Evolutionary conservation across 2,113 vertebrate genomes (phyloP), one percentile per base, ranked within the genome.

Genomic region (Petroica traversi): DNA sequence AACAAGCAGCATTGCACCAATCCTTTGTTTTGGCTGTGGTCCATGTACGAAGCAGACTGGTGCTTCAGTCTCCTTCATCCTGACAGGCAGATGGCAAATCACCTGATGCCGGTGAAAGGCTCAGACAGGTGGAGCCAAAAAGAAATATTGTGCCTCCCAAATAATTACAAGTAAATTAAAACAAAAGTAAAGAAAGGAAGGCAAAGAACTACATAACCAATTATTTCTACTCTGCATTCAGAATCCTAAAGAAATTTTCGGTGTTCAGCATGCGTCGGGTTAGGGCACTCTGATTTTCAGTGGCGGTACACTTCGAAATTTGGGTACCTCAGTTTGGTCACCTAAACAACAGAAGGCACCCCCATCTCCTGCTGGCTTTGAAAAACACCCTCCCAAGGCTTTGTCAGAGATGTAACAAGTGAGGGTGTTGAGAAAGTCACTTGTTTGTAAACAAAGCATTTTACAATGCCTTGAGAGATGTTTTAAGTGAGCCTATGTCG

Each of bases 371-470:
- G 55, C 48, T 74, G 48, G 45, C 34, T 84, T 63, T 84, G 52
- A 63, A 92, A 90, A 94, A 51, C 45, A 58, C 20, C 41, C 63
- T 94, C 40, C 59, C 36, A 86, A 74, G 86, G 48, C 64, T 94
- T 94, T 95, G 86, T 84, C 41, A 75, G 75, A 72, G 63, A 40
- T 48, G 82, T 68, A 93, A 88, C 59, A 92, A 93, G 81, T 52
- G 74, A 88, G 81, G 48, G 43, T 88, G 87, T 69, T 90, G 55
- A 89, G 82, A 92, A 95, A 97, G 82, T 84, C 90, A 93, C 90
- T 96, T 96, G 88, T 96, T 96, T 95, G 94, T 97, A 97, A 97
- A 97, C 95, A 95, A 94, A 95, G 95, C 93, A 93, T 93, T 97
- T 94, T 96, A 95, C 94, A 96, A 66, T 87, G 93, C 92, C 92